Evolutionary conservation across 1,140 invertebrate species (phyloP), one percentile per base, ranked within the genome.

Genomic region (Ostrea denselamellosa): DNA sequence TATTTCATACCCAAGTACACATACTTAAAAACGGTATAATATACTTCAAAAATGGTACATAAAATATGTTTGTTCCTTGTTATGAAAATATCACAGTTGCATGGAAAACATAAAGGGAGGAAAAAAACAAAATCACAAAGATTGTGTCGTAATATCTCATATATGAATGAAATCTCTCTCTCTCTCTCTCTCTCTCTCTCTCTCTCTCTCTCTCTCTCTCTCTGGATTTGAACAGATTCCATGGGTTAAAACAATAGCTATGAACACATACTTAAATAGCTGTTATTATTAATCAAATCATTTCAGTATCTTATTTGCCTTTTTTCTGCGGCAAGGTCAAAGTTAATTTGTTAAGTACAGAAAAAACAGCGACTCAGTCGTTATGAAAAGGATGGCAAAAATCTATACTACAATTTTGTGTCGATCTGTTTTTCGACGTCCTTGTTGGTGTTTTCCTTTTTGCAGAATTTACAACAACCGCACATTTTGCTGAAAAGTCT

Each of bases 401-500:
- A 71, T 2, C 28, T 14, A 34, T 28, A 77, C 10, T 25, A 77
- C 68, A 77, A 77, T 34, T 77, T 77, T 2, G 68, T 77, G 68
- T 77, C 25, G 0, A 77, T 34, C 28, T 77, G 68, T 77, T 77
- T 77, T 34, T 77, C 68, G 14, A 77, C 12, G 9, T 77, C 68
- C 12, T 5, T 12, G 9, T 34, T 77, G 2, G 68, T 34, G 9
- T 77, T 8, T 12, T 85, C 54, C 2, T 85, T 62, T 25, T 58
- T 85, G 25, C 83, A 85, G 8, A 56, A 10, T 51, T 86, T 86
- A 56, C 85, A 86, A 22, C 62, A 86, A n/a, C 34, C 44, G 22
- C 85, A 86, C 8, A 77, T 52, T 53, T 77, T 88, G 10, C 8
- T 85, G n/a, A 92, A 68, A 8, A 90, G 12, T 25, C 85, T 83